Conservation (phyloP, 2,113 vertebrate genomes). For the Dissostichus mawsoni region DNA sequence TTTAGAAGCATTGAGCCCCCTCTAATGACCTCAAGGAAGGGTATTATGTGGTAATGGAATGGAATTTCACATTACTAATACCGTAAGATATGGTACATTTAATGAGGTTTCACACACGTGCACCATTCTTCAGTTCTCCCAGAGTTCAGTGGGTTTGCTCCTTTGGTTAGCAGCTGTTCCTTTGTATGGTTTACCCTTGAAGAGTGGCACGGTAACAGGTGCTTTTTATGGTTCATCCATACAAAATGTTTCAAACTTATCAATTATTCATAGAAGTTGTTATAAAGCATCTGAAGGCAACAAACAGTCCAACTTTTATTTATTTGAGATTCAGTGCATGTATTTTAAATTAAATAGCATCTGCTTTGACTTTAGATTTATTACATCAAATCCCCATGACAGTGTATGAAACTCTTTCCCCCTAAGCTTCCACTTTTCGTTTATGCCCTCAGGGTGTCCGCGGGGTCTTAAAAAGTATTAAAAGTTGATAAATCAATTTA, state of each 20-base stretch:
- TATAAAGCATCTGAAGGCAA: slow-evolving; percentile 13
- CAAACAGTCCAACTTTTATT: not conserved
- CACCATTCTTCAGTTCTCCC: not conserved
- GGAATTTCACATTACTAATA: slow-evolving; percentile 20
- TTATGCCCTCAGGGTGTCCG: not conserved
- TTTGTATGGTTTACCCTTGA: slow-evolving; percentile 30
- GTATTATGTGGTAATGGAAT: slow-evolving; percentile 5
- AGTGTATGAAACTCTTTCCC: not conserved
- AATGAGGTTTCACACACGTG: slow-evolving; percentile 36
- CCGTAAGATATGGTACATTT: slow-evolving; percentile 15
- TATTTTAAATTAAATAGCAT: slow-evolving; percentile 22
- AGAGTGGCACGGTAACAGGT: not conserved
- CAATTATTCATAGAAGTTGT: slow-evolving; percentile 25
- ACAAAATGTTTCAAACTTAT: slow-evolving; percentile 9
- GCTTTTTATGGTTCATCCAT: not conserved
- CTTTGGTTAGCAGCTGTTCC: slow-evolving; percentile 1
- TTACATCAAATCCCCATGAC: slow-evolving; percentile 5
- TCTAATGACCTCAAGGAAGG: not conserved
- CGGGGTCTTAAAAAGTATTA: no score
- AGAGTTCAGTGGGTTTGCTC: slow-evolving; percentile 20
- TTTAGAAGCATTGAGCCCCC: not conserved
- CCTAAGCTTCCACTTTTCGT: slow-evolving; percentile 5
- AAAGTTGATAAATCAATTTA: no score
- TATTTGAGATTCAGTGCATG: slow-evolving; percentile 20
- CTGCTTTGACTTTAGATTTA: slow-evolving; percentile 14